Conservation (phyloP, 2,888 invertebrate species). For the Notodonta ziczac region DNA sequence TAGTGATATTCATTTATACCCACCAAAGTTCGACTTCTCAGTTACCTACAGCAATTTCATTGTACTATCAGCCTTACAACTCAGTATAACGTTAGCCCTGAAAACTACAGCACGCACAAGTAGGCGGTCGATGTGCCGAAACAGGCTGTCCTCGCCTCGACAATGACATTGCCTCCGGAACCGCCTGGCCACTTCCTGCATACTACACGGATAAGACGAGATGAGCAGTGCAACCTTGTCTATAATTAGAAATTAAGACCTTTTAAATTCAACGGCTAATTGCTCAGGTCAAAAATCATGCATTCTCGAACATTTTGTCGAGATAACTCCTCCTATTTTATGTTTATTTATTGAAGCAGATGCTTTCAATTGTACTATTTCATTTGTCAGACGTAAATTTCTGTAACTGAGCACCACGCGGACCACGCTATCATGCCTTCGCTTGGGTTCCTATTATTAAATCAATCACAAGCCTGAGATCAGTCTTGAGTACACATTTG, state of each 20-base stretch:
- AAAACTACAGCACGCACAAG: conserved; percentile 5
- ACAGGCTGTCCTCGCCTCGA: conserved; percentile 59
- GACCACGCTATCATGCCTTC: no score
- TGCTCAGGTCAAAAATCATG: conserved; percentile 2
- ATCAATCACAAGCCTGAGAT: no score
- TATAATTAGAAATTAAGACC: conserved; percentile 21
- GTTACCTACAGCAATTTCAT: no score
- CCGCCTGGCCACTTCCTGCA: conserved; percentile 63
- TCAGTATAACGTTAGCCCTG: background rate
- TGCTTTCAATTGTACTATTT: no score
- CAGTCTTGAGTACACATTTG: no score
- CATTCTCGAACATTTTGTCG: no score
- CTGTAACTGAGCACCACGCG: no score
- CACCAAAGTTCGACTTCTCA: background rate
- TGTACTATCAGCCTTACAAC: background rate
- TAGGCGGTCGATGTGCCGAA: conserved; percentile 53
- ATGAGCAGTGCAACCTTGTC: conserved; percentile 28
- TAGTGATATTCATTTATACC: no score
- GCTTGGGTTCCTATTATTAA: no score
- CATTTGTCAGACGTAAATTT: no score
- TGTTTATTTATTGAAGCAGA: no score
- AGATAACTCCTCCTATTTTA: background rate
- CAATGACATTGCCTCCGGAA: conserved; percentile 79
- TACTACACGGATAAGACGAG: conserved; percentile 38
- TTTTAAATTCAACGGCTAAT: conserved; percentile 23